Percentiles rank a stretch among this genome's conserved stretches.
phyloP scores from a whole-genome alignment of 35 echinoderm and acorn worm genomes.

The Hemicentrotus pulcherrimus region DNA sequence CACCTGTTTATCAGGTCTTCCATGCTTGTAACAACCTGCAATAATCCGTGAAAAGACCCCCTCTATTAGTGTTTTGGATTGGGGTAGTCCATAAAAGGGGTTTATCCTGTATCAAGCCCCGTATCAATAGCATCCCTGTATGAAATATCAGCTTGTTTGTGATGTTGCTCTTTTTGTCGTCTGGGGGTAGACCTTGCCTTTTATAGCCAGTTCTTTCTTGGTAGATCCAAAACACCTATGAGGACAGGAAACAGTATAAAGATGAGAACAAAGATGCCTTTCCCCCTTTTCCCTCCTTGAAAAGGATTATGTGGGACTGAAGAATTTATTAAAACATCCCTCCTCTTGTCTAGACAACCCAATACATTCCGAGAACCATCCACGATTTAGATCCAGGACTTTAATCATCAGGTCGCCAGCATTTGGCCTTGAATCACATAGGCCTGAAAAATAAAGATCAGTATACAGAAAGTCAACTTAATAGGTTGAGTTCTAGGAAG shows the following conservation, averaged over 20 bases:
- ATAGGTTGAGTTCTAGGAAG: no score
- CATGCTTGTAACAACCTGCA: constrained; percentile 14
- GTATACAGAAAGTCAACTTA: no score
- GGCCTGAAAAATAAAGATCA: no score
- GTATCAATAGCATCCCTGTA: background rate
- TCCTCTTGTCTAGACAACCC: background rate
- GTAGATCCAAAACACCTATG: background rate
- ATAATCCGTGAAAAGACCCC: background rate
- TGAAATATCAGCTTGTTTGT: background rate
- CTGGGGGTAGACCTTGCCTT: background rate
- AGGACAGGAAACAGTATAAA: background rate
- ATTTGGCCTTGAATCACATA: background rate
- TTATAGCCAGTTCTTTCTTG: background rate
- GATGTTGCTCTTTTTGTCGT: background rate
- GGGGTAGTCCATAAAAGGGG: background rate
- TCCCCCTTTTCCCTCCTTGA: background rate
- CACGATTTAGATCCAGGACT: background rate
- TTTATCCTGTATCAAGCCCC: background rate
- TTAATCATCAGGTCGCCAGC: background rate
- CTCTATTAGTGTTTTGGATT: no score
- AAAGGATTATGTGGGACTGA: background rate
- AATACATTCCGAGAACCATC: background rate
- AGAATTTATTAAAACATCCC: background rate
- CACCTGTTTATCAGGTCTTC: constrained; percentile 3
- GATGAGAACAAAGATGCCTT: background rate